Percentiles rank a stretch among this genome's conserved stretches.
Conservation (phyloP, 2,113 vertebrate genomes). For the Turnix velox region DNA sequence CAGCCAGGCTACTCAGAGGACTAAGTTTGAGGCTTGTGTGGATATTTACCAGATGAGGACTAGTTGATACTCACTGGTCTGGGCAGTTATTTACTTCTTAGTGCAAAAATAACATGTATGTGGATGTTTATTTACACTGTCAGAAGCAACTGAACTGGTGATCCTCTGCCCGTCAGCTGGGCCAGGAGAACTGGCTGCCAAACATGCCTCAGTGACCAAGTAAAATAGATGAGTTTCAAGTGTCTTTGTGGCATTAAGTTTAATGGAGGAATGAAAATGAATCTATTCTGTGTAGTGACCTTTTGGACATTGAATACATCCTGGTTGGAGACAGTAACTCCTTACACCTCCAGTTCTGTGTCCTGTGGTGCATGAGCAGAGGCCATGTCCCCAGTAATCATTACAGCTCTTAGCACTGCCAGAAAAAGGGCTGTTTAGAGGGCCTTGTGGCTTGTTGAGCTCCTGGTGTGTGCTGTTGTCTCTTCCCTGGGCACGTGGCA, state of each 20-base stretch:
- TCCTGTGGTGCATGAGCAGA: not conserved
- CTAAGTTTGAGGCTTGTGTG: not conserved
- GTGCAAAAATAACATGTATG: not conserved
- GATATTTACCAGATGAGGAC: not conserved
- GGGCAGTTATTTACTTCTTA: not conserved
- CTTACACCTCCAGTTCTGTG: not conserved
- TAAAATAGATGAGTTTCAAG: not conserved
- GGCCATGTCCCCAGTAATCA: not conserved
- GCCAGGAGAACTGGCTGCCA: not conserved
- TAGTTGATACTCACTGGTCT: not conserved
- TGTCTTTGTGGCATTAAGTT: not conserved
- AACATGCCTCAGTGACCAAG: not conserved
- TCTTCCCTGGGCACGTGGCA: rapidly evolving
- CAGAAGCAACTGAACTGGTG: not conserved
- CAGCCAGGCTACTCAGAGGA: not conserved
- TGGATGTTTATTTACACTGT: not conserved
- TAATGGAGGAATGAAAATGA: not conserved
- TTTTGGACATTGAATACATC: not conserved
- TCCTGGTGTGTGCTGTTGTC: not conserved
- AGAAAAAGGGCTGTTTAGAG: not conserved
- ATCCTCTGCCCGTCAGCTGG: not conserved
- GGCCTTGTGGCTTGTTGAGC: not conserved
- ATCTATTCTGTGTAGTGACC: not conserved
- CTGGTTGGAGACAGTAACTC: not conserved
- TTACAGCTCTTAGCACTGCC: not conserved